Evolutionary conservation across 2,888 invertebrate genomes (phyloP), one percentile per base, ranked within the genome.

Genomic region (Lasioglossum leucozonium): DNA sequence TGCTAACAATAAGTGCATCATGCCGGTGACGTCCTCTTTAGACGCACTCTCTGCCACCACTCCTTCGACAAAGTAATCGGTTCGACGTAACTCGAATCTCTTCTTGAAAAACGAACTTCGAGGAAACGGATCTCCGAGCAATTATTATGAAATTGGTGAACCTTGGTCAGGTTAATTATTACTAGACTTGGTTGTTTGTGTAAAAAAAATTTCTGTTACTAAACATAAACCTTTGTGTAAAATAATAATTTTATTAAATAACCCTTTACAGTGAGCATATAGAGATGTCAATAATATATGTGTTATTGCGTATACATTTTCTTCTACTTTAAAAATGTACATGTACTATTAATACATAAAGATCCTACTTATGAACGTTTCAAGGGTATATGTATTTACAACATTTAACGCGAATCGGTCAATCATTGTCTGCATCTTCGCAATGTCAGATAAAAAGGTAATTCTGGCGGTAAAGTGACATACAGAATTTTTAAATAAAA

Each of bases 1-100:
- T 81, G 74, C 81, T 78, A 84, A 81, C 84, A 77, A 84, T 73
- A 73, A 83, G 82, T 77, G 82, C 81, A 81, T n/a, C 77, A 26
- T 18, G 51, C 16, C 79, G 30, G 40, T 76, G 69, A 82, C 67
- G 67, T 16, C 16, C 72, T 26, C 37, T 67, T 34, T 3, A 11
- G 26, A 40, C 62, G 62, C 75, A 42, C 34, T 34, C 37, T 22
- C 67, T 6, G n/a, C 18, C 18, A 16, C 8, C 44, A 10, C 34
- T 18, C 55, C 55, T 30, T 8, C 30, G n/a, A 62, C 37, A n/a
- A 18, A 30, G 13, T 16, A 40, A 40, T 40, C 69, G 26, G 55
- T 58, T 58, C 58, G 26, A 58, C 26, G 13, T 58, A 26, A 26
- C 58, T 26, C 58, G 26, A 26, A 58, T 11, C 58, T 26, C 26